Evolutionary conservation across 1,140 invertebrate species (phyloP).

Genomic region (Caenorhabditis tropicalis): DNA sequence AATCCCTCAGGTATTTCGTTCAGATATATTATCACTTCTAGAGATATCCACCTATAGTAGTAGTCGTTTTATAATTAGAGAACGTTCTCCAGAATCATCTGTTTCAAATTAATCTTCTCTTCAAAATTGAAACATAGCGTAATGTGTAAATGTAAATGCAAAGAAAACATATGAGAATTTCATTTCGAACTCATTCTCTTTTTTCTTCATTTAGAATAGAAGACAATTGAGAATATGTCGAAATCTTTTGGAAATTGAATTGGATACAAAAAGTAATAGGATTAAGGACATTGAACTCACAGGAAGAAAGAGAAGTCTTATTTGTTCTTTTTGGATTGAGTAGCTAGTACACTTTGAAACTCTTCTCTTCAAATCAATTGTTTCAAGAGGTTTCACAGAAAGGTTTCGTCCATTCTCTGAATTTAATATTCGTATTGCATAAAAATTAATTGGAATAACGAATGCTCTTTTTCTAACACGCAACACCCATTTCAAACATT

Average conservation of each 20-base stretch:
- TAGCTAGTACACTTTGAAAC: too few species aligned
- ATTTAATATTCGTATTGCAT: too few species aligned
- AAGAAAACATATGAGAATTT: neutral
- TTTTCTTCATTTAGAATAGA: neutral
- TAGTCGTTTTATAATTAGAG: too few species aligned
- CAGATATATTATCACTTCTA: too few species aligned
- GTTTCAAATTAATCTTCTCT: constrained; percentile 27
- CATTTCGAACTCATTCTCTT: neutral
- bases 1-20: too few species aligned
- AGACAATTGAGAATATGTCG: neutral
- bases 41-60: too few species aligned
- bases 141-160: neutral
- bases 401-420: too few species aligned
- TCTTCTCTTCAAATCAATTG: too few species aligned
- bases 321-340: neutral
- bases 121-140: neutral
- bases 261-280: constrained; percentile 31
- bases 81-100: neutral
- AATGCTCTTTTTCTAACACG: too few species aligned
- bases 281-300: neutral
- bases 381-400: too few species aligned
- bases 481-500: too few species aligned
- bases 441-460: too few species aligned
- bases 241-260: constrained; percentile 3
- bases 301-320: neutral